Conservation (phyloP, 2,888 invertebrate species). For the Artemia sinica region DNA sequence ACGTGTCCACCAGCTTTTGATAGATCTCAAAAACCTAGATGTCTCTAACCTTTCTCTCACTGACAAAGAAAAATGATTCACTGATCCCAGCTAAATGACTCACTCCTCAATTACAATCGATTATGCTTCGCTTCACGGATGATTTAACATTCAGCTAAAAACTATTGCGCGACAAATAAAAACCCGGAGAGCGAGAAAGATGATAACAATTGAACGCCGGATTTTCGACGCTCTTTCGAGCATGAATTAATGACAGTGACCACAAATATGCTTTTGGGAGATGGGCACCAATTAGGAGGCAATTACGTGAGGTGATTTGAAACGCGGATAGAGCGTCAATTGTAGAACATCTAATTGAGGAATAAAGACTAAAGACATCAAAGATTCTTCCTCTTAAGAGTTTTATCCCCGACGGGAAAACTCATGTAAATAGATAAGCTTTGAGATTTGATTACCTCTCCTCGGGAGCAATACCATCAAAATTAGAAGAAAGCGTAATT, state of each 20-base stretch:
- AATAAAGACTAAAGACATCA: neutral
- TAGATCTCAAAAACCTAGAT: neutral
- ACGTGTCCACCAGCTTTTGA: too few relatives aligned
- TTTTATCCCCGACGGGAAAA: too few relatives aligned
- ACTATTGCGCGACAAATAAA: neutral
- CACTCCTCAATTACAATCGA: conserved; percentile 3
- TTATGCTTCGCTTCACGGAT: conserved; percentile 12
- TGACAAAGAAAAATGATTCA: conserved; percentile 3
- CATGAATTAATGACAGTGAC: conserved; percentile 8
- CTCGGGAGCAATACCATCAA: too few relatives aligned
- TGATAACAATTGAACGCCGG: neutral
- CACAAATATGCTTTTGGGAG: conserved; percentile 12
- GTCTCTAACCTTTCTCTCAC: neutral
- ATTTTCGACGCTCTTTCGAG: neutral
- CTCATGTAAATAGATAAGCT: too few relatives aligned
- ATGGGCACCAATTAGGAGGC: neutral
- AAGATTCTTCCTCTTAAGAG: too few relatives aligned
- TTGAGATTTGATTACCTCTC: too few relatives aligned
- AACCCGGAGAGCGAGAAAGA: neutral
- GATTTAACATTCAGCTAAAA: conserved; percentile 6
- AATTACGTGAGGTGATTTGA: conserved; percentile 13
- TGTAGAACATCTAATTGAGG: neutral
- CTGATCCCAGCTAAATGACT: neutral
- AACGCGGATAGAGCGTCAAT: conserved; percentile 8
- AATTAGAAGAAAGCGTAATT: too few relatives aligned